Base-by-base conservation (phyloP, 2,888 invertebrate species). In the Lutraria lutraria region DNA sequence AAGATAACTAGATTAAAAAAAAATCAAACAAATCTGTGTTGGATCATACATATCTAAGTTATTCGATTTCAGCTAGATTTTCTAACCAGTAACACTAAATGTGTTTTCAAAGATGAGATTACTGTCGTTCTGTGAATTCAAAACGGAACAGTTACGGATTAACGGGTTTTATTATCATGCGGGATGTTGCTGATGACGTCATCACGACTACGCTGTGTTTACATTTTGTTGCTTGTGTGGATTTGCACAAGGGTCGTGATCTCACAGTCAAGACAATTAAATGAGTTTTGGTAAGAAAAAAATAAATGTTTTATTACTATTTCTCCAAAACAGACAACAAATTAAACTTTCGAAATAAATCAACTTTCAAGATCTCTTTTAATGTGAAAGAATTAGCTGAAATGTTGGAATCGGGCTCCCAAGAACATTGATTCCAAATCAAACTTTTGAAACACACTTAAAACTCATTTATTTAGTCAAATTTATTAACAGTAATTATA, bases 221-320 rank as follows among this genome's bases (percentile, higher is more conserved):
- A 76, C 76, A 76, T 76, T 76, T 76, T 76, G 76, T 31, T 31
- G 31, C 10, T 76, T 34, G 76, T 76, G 19, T 76, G 76, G 76
- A 76, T 76, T 31, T 31, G 76, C 34, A 34, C 19, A 15, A 76
- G 76, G 25, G 29, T 31, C 34, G 31, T 76, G 29, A 29, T 76
- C 29, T 31, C 54, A n/a, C 72, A 84, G 53, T 72, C 84, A 76
- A 84, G 76, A 76, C 76, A 72, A 16, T 72, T 84, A 29, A 84
- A 84, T 84, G 84, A 84, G 53, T 84, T 16, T 54, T 84, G 84
- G 84, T 84, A 84, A 53, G 84, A 34, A 31, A 34, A n/a, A 0
- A 76, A 31, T 76, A 25, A 56, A n/a, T 25, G 63, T 68, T 8
- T 68, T 68, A 12, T 25, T 68, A 60, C 15, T 60, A 8, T 21